A percentile compares a stretch with the other conserved stretches of the same genome.
phyloP scores from a whole-genome alignment of 2,113 vertebrate genomes.

The Xiphorhynchus elegans region DNA sequence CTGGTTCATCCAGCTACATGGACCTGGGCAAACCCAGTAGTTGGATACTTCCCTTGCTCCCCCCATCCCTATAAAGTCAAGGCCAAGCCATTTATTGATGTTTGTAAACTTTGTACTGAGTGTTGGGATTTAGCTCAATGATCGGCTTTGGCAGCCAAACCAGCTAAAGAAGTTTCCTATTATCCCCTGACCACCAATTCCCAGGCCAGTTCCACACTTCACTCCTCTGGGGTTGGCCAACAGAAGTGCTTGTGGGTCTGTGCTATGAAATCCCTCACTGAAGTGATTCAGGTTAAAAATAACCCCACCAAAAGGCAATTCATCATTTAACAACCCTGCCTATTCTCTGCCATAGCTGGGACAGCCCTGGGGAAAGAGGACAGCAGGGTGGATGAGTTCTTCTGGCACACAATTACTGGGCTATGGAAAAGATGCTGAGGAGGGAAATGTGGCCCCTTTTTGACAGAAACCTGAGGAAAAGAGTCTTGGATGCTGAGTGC shows the following conservation, averaged over 20 bases:
- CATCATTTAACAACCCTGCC: conserved; percentile 41
- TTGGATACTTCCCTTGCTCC: neutral
- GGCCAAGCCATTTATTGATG: conserved; percentile 18
- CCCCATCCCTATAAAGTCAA: neutral
- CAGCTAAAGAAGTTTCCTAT: conserved; percentile 16
- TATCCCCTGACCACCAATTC: conserved; percentile 35
- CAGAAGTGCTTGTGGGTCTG: neutral
- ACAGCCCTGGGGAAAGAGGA: conserved; percentile 48
- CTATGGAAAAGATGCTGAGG: conserved; percentile 33
- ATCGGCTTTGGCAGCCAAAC: conserved; percentile 9
- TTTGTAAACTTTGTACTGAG: conserved; percentile 32
- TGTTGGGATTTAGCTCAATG: neutral
- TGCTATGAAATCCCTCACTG: neutral
- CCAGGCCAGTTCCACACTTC: conserved; percentile 7
- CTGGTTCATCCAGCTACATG: neutral
- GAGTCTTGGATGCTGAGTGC: neutral
- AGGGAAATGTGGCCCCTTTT: conserved; percentile 13
- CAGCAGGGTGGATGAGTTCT: conserved; percentile 43
- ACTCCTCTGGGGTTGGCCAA: conserved; percentile 22
- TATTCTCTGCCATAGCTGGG: conserved; percentile 8
- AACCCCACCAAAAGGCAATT: conserved; percentile 35
- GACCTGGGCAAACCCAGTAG: neutral
- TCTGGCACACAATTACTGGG: neutral
- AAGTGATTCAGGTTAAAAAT: conserved; percentile 57
- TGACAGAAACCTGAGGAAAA: conserved; percentile 34